Evolutionary conservation across 2,888 invertebrate species (phyloP).

Genomic region (Eristalis pertinax): DNA sequence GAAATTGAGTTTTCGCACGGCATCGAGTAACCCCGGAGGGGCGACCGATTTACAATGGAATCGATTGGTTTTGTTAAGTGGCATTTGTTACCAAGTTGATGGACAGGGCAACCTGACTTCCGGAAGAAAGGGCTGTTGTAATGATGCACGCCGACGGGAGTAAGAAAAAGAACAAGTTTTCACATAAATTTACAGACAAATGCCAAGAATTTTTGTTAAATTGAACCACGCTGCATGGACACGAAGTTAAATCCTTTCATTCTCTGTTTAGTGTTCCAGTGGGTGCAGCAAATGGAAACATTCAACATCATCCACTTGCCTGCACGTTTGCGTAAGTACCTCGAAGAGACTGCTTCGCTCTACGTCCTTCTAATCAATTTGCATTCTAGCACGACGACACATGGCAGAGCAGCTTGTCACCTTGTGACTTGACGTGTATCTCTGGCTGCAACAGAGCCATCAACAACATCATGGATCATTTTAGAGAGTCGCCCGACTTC

Average conservation of each 20-base stretch:
- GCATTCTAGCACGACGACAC: slow-evolving; percentile 35
- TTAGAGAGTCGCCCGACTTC: slow-evolving; percentile 35
- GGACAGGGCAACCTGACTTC: background rate
- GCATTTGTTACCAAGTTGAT: background rate
- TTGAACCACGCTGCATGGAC: too few relatives aligned
- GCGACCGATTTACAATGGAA: slow-evolving; percentile 8
- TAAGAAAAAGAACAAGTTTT: too few relatives aligned
- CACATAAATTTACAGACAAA: too few relatives aligned
- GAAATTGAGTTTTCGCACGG: slow-evolving; percentile 48
- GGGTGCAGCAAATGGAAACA: slow-evolving; percentile 91
- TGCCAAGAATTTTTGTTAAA: too few relatives aligned
- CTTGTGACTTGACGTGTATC: slow-evolving; percentile 78
- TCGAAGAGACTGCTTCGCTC: background rate
- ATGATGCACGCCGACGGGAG: too few relatives aligned
- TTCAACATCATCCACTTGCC: slow-evolving; percentile 89
- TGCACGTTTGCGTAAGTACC: slow-evolving; percentile 90
- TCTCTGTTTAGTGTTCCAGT: slow-evolving; percentile 87
- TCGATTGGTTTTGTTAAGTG: background rate
- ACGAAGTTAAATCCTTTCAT: background rate
- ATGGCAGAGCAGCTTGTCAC: slow-evolving; percentile 76
- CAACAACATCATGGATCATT: slow-evolving; percentile 72
- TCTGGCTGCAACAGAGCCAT: slow-evolving; percentile 79
- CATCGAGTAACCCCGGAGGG: slow-evolving; percentile 21
- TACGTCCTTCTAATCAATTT: background rate
- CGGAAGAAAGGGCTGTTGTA: too few relatives aligned